phyloP scores from a whole-genome alignment of 2,113 vertebrate species.

The Amblyornis subalaris region DNA sequence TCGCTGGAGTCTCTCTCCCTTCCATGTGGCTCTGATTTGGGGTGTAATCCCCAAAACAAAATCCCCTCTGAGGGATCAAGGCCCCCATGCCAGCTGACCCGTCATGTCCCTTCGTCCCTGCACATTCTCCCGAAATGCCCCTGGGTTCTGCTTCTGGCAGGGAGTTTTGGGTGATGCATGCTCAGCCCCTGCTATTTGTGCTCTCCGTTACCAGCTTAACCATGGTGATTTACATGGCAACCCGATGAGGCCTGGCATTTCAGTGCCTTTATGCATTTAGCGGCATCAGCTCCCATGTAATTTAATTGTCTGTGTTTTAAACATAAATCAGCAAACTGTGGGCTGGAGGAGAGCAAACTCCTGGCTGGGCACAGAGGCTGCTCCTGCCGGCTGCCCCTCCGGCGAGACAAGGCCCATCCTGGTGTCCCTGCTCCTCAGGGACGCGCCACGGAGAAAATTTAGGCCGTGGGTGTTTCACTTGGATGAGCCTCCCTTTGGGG shows the following conservation, averaged over 20 bases:
- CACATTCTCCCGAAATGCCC: rapidly evolving
- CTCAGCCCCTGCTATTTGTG: neutral
- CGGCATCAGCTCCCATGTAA: slow-evolving; percentile 56
- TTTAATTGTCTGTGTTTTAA: slow-evolving; percentile 59
- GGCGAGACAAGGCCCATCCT: rapidly evolving
- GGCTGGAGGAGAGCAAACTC: neutral
- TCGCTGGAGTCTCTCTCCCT: neutral
- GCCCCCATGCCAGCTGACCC: neutral
- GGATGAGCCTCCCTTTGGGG: neutral
- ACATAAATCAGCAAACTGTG: slow-evolving; percentile 41
- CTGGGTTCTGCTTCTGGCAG: neutral
- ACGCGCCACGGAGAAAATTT: rapidly evolving
- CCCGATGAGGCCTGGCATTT: slow-evolving; percentile 55
- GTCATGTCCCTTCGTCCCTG: neutral
- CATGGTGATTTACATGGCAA: slow-evolving; percentile 62
- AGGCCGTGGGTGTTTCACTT: neutral
- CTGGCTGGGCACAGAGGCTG: rapidly evolving
- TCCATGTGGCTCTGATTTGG: neutral
- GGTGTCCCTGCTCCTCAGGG: neutral
- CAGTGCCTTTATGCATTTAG: slow-evolving; percentile 53
- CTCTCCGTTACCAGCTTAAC: slow-evolving; percentile 13
- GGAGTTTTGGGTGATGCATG: neutral
- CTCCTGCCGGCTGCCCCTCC: neutral
- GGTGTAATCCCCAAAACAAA: neutral
- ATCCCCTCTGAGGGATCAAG: too few relatives aligned